A percentile compares a stretch with the other conserved stretches of the same genome.
These are phyloP conservation scores for Achroia grisella DNA, from an alignment of 1,140 invertebrate genomes.

Conservation along the genomic window DNA sequence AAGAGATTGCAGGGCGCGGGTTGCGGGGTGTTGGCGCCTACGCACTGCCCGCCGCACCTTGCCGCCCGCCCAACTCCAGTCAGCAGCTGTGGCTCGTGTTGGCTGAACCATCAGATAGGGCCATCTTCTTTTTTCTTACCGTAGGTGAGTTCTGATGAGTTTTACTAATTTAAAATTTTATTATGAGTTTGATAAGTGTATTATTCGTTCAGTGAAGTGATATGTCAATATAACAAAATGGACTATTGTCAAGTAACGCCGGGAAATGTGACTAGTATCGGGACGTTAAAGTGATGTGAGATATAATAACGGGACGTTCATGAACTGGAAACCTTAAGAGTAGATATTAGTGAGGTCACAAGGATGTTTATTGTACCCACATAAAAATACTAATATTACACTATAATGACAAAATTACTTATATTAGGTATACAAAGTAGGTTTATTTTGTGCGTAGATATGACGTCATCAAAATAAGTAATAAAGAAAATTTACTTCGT, in stretches of 20 bases:
- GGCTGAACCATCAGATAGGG: constrained; percentile 68
- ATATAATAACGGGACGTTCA: too few relatives aligned
- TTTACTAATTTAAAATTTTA: constrained; percentile 32
- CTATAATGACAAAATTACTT: too few relatives aligned
- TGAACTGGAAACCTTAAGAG: too few relatives aligned
- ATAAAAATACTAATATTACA: too few relatives aligned
- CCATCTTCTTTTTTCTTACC: constrained; percentile 63
- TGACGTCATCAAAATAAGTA: neutral
- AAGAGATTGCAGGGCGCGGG: constrained; percentile 15
- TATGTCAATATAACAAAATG: constrained; percentile 16
- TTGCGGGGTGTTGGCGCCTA: constrained; percentile 38
- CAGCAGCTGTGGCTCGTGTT: constrained; percentile 71
- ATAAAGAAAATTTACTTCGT: too few relatives aligned
- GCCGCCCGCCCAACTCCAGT: constrained; percentile 63
- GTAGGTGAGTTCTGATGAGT: constrained; percentile 64
- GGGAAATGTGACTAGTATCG: too few relatives aligned
- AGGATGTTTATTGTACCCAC: constrained; percentile 4
- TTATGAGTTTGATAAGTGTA: constrained; percentile 28
- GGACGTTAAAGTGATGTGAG: too few relatives aligned
- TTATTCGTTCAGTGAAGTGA: constrained; percentile 53
- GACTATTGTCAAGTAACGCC: constrained; percentile 24
- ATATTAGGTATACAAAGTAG: too few relatives aligned
- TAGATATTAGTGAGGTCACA: constrained; percentile 7
- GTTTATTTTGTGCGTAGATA: too few relatives aligned
- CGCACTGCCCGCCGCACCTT: constrained; percentile 59